Percentiles rank a stretch among this genome's conserved stretches.
phyloP scores from a whole-genome alignment of 2,113 vertebrate species.

The Psephotus haematonotus region DNA sequence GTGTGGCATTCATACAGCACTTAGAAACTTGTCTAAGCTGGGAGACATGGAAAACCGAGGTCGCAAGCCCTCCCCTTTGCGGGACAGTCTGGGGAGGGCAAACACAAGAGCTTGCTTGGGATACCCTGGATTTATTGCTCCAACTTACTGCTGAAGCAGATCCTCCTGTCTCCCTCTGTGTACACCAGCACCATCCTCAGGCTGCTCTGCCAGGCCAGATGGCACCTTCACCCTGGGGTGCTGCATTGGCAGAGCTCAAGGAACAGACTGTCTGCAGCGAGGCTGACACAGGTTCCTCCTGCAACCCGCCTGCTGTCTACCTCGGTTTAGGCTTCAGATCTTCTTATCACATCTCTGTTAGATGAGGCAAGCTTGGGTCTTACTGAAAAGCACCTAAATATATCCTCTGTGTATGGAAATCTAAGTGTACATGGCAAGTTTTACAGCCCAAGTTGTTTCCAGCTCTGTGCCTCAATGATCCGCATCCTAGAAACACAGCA shows the following conservation, averaged over 20 bases:
- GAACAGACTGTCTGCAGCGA: neutral
- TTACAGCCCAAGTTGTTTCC: neutral
- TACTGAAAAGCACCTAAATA: neutral
- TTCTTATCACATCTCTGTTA: neutral
- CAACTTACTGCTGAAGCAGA: neutral
- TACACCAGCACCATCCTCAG: neutral
- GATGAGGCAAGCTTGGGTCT: neutral
- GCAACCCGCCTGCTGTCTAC: neutral
- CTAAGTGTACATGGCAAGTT: rapidly evolving
- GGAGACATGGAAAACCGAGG: neutral
- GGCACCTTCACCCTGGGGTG: neutral
- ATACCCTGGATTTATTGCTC: neutral
- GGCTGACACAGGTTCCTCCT: neutral
- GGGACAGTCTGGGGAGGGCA: neutral
- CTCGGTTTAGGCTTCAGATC: neutral
- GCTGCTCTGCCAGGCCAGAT: neutral
- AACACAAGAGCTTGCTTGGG: neutral
- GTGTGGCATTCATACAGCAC: neutral
- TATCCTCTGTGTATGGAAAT: neutral
- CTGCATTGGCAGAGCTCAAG: neutral
- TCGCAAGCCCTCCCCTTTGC: too few species aligned
- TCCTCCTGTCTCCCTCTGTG: neutral
- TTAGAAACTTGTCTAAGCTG: neutral
- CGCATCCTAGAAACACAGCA: neutral
- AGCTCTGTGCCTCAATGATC: neutral